phyloP scores from a whole-genome alignment of 2,888 invertebrate genomes.

The Hyposoter didymator region DNA sequence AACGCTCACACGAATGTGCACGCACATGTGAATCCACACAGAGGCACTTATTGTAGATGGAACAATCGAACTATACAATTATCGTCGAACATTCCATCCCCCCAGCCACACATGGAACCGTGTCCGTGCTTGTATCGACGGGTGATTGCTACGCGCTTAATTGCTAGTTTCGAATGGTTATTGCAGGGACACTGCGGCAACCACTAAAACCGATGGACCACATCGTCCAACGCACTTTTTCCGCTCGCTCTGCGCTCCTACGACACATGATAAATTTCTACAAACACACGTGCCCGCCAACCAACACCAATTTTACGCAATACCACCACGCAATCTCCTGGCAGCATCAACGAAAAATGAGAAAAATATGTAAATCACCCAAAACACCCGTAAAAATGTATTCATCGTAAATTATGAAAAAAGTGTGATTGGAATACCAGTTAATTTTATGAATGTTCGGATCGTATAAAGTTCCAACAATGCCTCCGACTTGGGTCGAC shows the following conservation, averaged over 20 bases:
- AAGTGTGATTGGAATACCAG: neutral
- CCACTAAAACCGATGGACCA: slow-evolving; percentile 56
- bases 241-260: neutral
- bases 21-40: neutral
- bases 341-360: slow-evolving; percentile 5
- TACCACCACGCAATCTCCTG: neutral
- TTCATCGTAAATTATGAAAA: neutral
- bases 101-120: neutral
- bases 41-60: slow-evolving; percentile 30
- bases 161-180: slow-evolving; percentile 65
- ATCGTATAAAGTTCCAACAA: neutral
- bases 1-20: slow-evolving; percentile 4
- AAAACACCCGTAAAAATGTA: neutral
- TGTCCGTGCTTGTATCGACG: slow-evolving; percentile 51
- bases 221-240: slow-evolving; percentile 51
- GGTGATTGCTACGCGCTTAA: slow-evolving; percentile 67
- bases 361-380: slow-evolving; percentile 1
- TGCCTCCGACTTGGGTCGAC: neutral
- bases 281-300: slow-evolving; percentile 21
- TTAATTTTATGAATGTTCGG: neutral
- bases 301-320: slow-evolving; percentile 23
- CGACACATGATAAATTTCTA: slow-evolving; percentile 42
- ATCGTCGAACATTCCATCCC: slow-evolving; percentile 59
- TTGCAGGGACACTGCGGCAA: slow-evolving; percentile 49
- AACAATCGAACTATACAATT: slow-evolving; percentile 61